Base-by-base conservation (phyloP, 2,888 invertebrate species). In the Drosophila subquinaria region DNA sequence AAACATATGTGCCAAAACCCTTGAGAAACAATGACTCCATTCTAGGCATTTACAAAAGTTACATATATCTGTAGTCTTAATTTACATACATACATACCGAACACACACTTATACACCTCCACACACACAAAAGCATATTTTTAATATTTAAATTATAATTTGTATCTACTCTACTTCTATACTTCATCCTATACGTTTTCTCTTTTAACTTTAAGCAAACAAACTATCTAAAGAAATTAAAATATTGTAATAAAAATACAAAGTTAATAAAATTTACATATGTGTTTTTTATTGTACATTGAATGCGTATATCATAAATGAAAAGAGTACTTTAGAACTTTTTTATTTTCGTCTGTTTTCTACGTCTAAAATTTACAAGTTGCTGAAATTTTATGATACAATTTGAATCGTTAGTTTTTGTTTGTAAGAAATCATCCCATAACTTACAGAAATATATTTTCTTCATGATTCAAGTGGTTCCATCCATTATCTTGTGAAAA, bases 1-100 rank as follows among this genome's bases (percentile, higher is more conserved):
- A 57, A 51, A 45, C 51, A 59, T 59, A 70, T 85, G 84, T 85
- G 84, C 84, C 84, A 85, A 89, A 89, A 82, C 60, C 65, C 56
- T 69, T 60, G 73, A 48, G 66, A 69, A 65, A 66, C 52, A 42
- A 48, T 38, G 53, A 63, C 62, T 67, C 55, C 66, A 53, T 27
- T 38, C 45, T 47, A 68, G 64, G 64, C 61, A 68, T 55, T 60
- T 65, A 51, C 27, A 64, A 47, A 50, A 56, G 27, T 47, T 68
- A 71, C 72, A 73, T 50, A 59, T 75, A 89, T 63, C 62, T 80
- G 27, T 89, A 84, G 73, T 69, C 66, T 48, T 75, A 77, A 70
- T 66, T 72, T 82, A 82, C 65, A 74, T 45, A 82, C 65, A 74
- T 45, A 20, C 64, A 64, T 43, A 56, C 64, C 38, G 45, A 33